A percentile compares a stretch with the other conserved stretches of the same genome.
Evolutionary conservation across 1,140 invertebrate species (phyloP).

Genomic region (Philaenus spumarius): DNA sequence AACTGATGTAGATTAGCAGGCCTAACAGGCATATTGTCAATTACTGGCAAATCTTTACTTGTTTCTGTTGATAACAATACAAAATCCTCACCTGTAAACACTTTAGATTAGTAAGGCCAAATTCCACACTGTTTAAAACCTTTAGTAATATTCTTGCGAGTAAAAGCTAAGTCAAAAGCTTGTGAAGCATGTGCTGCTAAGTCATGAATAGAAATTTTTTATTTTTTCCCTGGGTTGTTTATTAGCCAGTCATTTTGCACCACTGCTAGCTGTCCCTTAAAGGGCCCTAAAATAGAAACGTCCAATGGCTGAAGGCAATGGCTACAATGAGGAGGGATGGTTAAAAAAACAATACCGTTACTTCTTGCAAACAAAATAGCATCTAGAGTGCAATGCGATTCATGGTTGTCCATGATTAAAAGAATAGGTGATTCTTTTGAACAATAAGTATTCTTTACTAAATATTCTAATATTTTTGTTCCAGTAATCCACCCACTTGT

Average conservation of each 20-base stretch:
- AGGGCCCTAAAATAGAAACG: constrained; percentile 36
- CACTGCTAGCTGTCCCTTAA: constrained; percentile 30
- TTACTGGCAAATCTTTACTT: not conserved
- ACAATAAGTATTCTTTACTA: constrained; percentile 30
- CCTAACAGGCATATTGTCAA: not conserved
- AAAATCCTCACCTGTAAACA: constrained; percentile 37
- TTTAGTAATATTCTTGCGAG: constrained; percentile 23
- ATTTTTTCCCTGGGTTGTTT: constrained; percentile 26
- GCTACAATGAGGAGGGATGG: constrained; percentile 39
- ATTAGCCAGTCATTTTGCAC: constrained; percentile 33
- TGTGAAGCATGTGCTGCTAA: constrained; percentile 26
- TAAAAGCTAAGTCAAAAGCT: constrained; percentile 26
- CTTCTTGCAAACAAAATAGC: constrained; percentile 29
- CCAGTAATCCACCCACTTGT: not conserved
- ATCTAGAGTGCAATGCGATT: constrained; percentile 27
- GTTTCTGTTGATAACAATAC: constrained; percentile 18
- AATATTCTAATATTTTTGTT: constrained; percentile 32
- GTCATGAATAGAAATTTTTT: constrained; percentile 33
- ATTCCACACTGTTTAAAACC: constrained; percentile 27
- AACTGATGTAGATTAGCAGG: not conserved
- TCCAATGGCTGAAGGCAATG: constrained; percentile 45
- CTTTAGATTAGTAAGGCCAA: constrained; percentile 31
- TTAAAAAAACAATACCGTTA: constrained; percentile 36
- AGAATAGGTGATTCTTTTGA: constrained; percentile 34
- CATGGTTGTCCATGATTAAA: constrained; percentile 33